Conservation (phyloP, 2,113 vertebrate species). For the Clarias batrachus region DNA sequence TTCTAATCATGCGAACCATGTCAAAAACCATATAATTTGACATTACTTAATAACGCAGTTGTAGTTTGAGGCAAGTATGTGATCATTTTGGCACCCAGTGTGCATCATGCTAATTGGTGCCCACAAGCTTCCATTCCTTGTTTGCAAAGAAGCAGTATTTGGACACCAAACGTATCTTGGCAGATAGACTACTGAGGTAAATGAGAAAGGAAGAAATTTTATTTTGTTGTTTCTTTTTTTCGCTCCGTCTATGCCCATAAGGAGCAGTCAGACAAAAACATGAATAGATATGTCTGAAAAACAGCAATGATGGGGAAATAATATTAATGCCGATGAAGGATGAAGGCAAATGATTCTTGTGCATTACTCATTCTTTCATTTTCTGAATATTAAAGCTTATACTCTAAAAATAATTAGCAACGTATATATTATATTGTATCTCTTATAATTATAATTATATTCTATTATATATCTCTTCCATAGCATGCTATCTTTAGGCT, state of each 20-base stretch:
- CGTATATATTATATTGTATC: background rate
- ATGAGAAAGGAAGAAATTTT: background rate
- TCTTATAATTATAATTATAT: background rate
- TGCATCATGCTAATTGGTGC: background rate
- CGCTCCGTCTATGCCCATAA: background rate
- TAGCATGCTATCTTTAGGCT: background rate
- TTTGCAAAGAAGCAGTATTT: conserved; percentile 13
- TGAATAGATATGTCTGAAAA: background rate
- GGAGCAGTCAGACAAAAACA: background rate
- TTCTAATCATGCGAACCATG: background rate
- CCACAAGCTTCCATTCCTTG: conserved; percentile 15
- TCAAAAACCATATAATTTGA: background rate
- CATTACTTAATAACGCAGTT: background rate
- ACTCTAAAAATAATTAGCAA: background rate
- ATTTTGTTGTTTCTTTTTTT: background rate
- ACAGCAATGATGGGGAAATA: background rate
- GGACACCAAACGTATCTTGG: background rate
- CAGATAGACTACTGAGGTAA: conserved; percentile 2
- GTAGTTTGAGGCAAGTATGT: conserved; percentile 8
- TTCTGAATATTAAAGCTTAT: background rate
- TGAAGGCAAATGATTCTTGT: background rate
- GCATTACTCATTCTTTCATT: background rate
- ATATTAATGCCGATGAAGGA: too few relatives aligned
- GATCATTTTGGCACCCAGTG: conserved; percentile 4
- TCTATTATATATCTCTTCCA: background rate